Percentiles rank a stretch among this genome's conserved stretches.
phyloP scores from a whole-genome alignment of 2,888 invertebrate species.

The Aricia artaxerxes region DNA sequence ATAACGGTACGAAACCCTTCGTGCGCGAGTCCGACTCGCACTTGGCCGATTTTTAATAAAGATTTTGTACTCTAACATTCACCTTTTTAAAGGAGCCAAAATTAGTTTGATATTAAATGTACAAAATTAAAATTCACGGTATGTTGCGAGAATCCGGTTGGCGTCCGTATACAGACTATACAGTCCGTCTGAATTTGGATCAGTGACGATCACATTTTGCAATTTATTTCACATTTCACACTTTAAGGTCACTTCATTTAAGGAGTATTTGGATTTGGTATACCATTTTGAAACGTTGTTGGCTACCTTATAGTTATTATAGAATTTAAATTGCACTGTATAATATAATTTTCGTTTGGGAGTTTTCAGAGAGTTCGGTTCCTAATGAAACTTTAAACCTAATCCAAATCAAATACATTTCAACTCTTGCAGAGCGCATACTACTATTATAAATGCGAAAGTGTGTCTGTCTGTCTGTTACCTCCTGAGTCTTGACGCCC shows the following conservation, averaged over 20 bases:
- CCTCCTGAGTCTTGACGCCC: too few species aligned
- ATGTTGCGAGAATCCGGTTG: conserved; percentile 23
- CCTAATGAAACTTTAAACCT: too few species aligned
- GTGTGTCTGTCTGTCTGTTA: too few species aligned
- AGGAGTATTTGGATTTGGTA: neutral
- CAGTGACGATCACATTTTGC: conserved; percentile 20
- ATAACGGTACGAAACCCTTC: too few species aligned
- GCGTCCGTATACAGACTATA: conserved; percentile 9
- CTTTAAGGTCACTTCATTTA: neutral
- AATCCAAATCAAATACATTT: neutral
- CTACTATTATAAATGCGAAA: neutral
- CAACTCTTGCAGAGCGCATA: neutral
- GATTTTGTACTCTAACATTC: neutral
- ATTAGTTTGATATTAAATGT: neutral
- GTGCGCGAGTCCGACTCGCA: too few species aligned
- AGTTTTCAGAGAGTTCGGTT: too few species aligned
- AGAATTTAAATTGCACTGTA: too few species aligned
- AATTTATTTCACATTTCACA: conserved; percentile 11
- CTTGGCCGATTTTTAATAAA: too few species aligned
- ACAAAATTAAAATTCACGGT: conserved; percentile 11
- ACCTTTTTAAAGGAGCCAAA: neutral
- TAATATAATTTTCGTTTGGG: too few species aligned
- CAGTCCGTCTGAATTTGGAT: conserved; percentile 16
- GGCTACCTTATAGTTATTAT: too few species aligned
- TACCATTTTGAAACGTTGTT: neutral